A percentile compares a stretch with the other conserved stretches of the same genome.
Evolutionary conservation across 2,888 invertebrate species (phyloP).

Genomic region (Pristionchus exspectatus): DNA sequence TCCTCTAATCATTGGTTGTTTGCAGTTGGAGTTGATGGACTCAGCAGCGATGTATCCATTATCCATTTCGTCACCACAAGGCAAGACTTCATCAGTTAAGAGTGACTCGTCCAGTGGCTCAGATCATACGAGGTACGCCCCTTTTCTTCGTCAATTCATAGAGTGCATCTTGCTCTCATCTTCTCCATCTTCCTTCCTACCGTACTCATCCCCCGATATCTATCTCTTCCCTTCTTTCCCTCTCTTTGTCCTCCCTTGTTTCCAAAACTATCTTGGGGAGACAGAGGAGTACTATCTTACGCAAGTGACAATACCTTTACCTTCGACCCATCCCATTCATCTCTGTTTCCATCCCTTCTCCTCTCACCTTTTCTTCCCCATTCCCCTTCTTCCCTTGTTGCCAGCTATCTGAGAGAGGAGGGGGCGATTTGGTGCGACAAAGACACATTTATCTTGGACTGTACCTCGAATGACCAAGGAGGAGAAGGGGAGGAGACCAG

Average conservation of each 20-base stretch:
- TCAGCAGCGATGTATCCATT: background rate
- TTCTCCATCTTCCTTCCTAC: background rate
- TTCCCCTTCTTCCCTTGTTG: background rate
- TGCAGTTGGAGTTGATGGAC: conserved; percentile 34
- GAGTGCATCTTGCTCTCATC: background rate
- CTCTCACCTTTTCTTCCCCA: background rate
- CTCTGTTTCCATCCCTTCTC: background rate
- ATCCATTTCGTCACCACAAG: conserved; percentile 10
- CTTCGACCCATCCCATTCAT: conserved; percentile 33
- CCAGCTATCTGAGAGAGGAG: conserved; percentile 25
- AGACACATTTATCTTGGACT: conserved; percentile 49
- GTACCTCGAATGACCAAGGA: background rate
- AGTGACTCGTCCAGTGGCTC: conserved; percentile 21
- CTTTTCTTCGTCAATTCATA: background rate
- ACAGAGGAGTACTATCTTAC: conserved; percentile 18
- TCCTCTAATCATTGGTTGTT: background rate
- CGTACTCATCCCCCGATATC: background rate
- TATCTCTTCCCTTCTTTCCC: conserved; percentile 5
- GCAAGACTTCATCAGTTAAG: conserved; percentile 32
- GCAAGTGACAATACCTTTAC: conserved; percentile 42
- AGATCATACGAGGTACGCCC: conserved; percentile 40
- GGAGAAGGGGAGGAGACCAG: background rate
- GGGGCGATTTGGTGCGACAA: conserved; percentile 4
- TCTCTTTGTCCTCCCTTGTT: conserved; percentile 15
- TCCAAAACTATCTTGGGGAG: background rate